Conservation (phyloP, 2,113 vertebrate genomes). For the Lepisosteus oculatus region DNA sequence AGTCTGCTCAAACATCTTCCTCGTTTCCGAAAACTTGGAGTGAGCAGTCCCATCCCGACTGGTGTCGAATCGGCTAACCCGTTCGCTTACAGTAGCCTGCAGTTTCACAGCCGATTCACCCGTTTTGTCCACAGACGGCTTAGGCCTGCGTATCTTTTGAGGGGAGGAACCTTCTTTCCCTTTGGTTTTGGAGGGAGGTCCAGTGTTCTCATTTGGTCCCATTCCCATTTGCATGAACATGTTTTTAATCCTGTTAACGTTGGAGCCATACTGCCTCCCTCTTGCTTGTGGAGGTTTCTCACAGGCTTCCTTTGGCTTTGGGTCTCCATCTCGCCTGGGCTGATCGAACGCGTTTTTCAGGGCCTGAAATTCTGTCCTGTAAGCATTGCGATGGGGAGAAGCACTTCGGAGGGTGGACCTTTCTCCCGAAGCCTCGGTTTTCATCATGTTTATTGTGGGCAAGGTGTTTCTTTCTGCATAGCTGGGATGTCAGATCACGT, state of each 20-base stretch:
- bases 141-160: constrained; percentile 79
- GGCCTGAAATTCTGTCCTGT: constrained; percentile 95
- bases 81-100: constrained; percentile 78
- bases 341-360: constrained; percentile 96
- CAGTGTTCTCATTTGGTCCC: constrained; percentile 65
- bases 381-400: constrained; percentile 96
- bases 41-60: constrained; percentile 70
- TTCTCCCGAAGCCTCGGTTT: constrained; percentile 91
- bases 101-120: constrained; percentile 82
- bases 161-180: constrained; percentile 72
- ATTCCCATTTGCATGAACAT: constrained; percentile 98
- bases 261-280: constrained; percentile 90
- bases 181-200: constrained; percentile 58
- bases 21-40: constrained; percentile 90
- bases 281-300: constrained; percentile 79
- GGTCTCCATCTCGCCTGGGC: constrained; percentile 79
- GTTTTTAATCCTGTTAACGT: constrained; percentile 98
- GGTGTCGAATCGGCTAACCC: constrained; percentile 74
- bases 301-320: constrained; percentile 74
- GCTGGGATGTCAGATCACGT: constrained; percentile 47
- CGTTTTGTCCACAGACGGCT: constrained; percentile 82
- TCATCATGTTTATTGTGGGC: constrained; percentile 89
- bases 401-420: constrained; percentile 90
- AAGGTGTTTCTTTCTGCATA: constrained; percentile 68
- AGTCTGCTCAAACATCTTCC: constrained; percentile 90